phyloP scores from a whole-genome alignment of 64 coral and sea anemone species.

The Dendrophyllia cribrosa region DNA sequence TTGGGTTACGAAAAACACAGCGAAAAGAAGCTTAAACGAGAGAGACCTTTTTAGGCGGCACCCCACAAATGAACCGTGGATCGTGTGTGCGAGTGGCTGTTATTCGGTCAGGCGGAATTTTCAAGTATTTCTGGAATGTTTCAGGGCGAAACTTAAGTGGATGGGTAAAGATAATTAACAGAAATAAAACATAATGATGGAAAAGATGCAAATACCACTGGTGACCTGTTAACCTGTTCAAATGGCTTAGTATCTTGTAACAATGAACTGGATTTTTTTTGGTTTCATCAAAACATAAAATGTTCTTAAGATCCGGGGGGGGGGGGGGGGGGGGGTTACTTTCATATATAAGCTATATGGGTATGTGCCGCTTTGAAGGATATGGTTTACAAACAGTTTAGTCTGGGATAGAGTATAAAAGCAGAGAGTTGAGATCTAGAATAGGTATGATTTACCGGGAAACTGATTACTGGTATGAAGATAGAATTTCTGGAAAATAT shows the following conservation, averaged over 20 bases:
- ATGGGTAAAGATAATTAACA: neutral
- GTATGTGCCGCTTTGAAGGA: no score
- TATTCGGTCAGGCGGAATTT: neutral
- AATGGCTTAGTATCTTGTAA: no score
- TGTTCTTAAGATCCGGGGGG: no score
- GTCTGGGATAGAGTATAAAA: no score
- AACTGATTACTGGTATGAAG: no score
- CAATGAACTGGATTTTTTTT: neutral
- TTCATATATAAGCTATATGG: no score
- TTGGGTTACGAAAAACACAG: neutral
- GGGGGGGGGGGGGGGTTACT: no score
- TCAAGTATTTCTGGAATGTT: constrained; percentile 36
- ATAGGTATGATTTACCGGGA: no score
- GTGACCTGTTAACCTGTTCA: constrained; percentile 3
- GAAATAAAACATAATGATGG: neutral
- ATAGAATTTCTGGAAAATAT: no score
- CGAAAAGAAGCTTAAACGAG: neutral
- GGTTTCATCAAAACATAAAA: neutral
- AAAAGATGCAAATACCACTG: neutral
- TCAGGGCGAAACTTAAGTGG: constrained; percentile 24
- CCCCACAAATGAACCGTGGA: neutral
- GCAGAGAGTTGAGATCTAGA: no score
- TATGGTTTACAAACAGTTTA: no score
- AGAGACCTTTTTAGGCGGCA: neutral
- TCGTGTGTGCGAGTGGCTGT: neutral